Evolutionary conservation across 2,888 invertebrate genomes (phyloP).

Genomic region (Tetragnatha montana): DNA sequence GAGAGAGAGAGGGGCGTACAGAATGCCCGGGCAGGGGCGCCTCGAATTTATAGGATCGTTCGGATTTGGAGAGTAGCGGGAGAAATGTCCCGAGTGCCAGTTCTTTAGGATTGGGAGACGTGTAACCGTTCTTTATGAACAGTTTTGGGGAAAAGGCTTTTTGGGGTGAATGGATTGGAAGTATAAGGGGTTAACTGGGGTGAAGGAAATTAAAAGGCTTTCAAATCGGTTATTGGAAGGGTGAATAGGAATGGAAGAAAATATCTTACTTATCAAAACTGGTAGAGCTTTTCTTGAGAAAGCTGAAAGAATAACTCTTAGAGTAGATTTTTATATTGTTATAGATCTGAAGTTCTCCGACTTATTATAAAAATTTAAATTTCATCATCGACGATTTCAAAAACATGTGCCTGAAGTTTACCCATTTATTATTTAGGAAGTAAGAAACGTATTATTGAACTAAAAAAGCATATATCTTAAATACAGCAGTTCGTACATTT

Average conservation of each 20-base stretch:
- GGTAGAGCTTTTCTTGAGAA: no score
- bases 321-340: no score
- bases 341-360: no score
- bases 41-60: slow-evolving; percentile 42
- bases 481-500: no score
- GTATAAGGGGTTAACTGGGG: background rate
- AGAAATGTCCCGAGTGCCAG: slow-evolving; percentile 7
- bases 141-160: background rate
- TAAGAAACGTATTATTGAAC: no score
- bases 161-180: background rate
- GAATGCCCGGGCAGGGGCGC: slow-evolving; percentile 4
- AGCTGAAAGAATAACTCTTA: no score
- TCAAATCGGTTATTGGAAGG: background rate
- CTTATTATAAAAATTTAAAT: no score
- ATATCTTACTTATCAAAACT: no score
- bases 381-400: no score
- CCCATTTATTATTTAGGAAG: no score
- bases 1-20: background rate
- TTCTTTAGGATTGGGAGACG: slow-evolving; percentile 13
- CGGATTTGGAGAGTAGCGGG: slow-evolving; percentile 8
- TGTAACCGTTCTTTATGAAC: slow-evolving; percentile 33
- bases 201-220: background rate
- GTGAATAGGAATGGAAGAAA: background rate
- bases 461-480: no score
- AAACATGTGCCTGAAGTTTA: no score